These are phyloP conservation scores for Yponomeuta sedellus DNA, from an alignment of 2,888 invertebrate species.

Conservation along the genomic window DNA sequence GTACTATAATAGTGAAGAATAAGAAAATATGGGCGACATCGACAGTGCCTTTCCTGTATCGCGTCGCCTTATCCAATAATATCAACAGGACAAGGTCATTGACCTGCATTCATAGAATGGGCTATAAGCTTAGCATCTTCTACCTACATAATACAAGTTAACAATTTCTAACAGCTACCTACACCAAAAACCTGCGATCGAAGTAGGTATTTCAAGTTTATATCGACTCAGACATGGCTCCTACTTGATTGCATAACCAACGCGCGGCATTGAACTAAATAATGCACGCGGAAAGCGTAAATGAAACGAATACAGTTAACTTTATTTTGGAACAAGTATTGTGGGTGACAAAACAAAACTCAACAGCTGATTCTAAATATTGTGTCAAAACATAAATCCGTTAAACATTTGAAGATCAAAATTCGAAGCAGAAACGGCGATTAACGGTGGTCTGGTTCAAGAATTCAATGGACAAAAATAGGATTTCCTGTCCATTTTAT, in stretches of 20 bases:
- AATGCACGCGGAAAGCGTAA: constrained; percentile 10
- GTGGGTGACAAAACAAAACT: background rate
- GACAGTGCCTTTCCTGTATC: too few relatives aligned
- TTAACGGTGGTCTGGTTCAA: constrained; percentile 33
- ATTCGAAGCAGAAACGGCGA: constrained; percentile 68
- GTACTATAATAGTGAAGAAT: too few relatives aligned
- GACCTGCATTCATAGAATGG: too few relatives aligned
- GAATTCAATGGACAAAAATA: constrained; percentile 18
- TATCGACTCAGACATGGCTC: constrained; percentile 7
- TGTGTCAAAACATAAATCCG: constrained; percentile 51
- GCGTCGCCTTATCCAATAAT: too few relatives aligned
- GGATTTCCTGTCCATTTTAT: background rate
- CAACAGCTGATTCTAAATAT: background rate
- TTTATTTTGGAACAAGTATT: background rate
- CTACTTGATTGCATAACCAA: constrained; percentile 32
- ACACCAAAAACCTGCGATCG: too few relatives aligned
- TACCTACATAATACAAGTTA: too few relatives aligned
- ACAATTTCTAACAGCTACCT: too few relatives aligned
- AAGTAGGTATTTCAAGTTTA: background rate
- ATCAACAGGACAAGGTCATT: too few relatives aligned
- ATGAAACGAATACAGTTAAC: background rate
- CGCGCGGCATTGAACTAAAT: constrained; percentile 30
- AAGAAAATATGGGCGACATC: too few relatives aligned
- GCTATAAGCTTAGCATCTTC: too few relatives aligned
- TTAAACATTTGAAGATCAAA: constrained; percentile 69